Conservation (phyloP, 2,888 invertebrate genomes). For the Ochlodes sylvanus region DNA sequence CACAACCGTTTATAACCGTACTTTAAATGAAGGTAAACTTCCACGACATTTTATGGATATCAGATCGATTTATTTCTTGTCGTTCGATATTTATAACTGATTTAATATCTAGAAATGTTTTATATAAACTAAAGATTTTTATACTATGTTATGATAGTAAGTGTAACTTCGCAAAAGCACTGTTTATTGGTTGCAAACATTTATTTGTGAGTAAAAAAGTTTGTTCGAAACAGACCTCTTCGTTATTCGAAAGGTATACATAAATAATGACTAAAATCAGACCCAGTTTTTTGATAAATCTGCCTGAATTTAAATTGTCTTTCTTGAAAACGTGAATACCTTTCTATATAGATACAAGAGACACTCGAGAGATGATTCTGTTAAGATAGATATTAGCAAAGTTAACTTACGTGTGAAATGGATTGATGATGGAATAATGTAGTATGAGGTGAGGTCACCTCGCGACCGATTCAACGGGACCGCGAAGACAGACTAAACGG, state of each 20-base stretch:
- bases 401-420: slow-evolving; percentile 59
- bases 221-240: not conserved
- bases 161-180: not conserved
- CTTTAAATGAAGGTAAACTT: slow-evolving; percentile 8
- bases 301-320: no score
- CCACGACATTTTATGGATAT: slow-evolving; percentile 1
- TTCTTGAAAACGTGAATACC: no score
- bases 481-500: slow-evolving; percentile 74
- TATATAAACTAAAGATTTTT: no score
- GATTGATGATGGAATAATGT: slow-evolving; percentile 39
- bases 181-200: not conserved
- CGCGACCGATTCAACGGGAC: slow-evolving; percentile 70
- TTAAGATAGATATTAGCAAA: not conserved
- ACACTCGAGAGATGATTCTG: not conserved
- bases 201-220: not conserved
- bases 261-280: no score
- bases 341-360: no score
- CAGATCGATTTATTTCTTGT: not conserved
- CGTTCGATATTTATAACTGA: not conserved
- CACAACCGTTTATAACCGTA: slow-evolving; percentile 9
- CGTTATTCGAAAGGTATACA: not conserved
- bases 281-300: not conserved
- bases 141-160: no score
- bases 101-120: no score
- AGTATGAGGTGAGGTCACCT: slow-evolving; percentile 52